Conservation (phyloP, 2,888 invertebrate species). For the Masnerella sp. region DNA sequence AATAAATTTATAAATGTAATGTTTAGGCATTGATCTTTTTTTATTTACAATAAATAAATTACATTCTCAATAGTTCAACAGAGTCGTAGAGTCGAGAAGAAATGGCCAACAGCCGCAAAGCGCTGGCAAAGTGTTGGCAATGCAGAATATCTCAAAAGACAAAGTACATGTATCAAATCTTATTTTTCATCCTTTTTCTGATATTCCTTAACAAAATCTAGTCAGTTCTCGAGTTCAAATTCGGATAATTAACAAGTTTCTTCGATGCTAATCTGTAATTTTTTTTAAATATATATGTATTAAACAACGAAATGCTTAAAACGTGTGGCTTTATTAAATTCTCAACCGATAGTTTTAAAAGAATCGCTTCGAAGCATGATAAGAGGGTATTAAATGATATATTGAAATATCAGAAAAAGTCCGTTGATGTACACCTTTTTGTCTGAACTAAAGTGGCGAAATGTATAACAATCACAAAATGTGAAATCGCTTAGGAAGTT, state of each 20-base stretch:
- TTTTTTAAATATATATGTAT: conserved; percentile 4
- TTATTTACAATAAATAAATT: conserved; percentile 66
- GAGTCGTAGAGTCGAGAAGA: conserved; percentile 60
- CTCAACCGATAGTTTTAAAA: neutral
- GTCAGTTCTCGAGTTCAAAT: neutral
- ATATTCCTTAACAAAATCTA: conserved; percentile 46
- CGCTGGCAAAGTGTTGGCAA: conserved; percentile 49
- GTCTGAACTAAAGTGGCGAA: conserved; percentile 29
- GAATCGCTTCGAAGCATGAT: neutral
- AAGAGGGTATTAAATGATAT: conserved; percentile 8
- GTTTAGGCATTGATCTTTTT: conserved; percentile 47
- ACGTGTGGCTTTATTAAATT: neutral
- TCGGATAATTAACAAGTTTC: conserved; percentile 2
- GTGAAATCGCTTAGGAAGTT: conserved; percentile 6
- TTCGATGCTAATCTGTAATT: neutral
- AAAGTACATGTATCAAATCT: conserved; percentile 52
- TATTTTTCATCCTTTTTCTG: conserved; percentile 57
- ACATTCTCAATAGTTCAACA: conserved; percentile 63
- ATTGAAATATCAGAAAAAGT: conserved; percentile 38
- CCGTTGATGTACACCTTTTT: conserved; percentile 19
- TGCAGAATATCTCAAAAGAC: conserved; percentile 28
- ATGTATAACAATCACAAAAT: conserved; percentile 10
- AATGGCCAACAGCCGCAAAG: conserved; percentile 41
- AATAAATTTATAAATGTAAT: neutral
- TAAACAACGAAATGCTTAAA: conserved; percentile 4